A percentile compares a stretch with the other conserved stretches of the same genome.
Evolutionary conservation across 2,888 invertebrate species (phyloP).

Genomic region (Platycnemis pennipes): DNA sequence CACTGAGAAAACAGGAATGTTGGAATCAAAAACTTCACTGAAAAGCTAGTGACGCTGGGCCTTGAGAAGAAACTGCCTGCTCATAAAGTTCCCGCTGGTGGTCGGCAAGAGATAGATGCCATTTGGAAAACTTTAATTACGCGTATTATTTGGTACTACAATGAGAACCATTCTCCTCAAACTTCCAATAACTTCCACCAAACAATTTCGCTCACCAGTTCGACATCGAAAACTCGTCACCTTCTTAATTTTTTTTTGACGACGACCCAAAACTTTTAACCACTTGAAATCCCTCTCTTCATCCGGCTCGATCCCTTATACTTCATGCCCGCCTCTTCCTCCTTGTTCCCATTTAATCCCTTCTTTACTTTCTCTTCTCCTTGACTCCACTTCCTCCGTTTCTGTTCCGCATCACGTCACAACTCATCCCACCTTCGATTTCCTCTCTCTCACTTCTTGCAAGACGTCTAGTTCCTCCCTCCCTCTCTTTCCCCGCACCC

Average conservation of each 20-base stretch:
- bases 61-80: neutral
- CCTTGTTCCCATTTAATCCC: neutral
- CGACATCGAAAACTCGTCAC: neutral
- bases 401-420: neutral
- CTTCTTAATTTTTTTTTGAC: neutral
- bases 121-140: neutral
- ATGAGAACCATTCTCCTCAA: conserved; percentile 2
- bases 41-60: neutral
- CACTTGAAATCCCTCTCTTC: neutral
- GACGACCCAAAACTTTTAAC: neutral
- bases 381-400: neutral
- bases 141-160: conserved; percentile 2
- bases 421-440: neutral
- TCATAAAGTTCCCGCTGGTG: neutral
- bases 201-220: neutral
- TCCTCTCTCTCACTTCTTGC: conserved; percentile 5
- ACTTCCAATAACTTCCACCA: neutral
- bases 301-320: neutral
- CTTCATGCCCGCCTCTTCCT: too few species aligned
- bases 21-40: neutral
- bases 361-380: neutral
- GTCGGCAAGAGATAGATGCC: neutral
- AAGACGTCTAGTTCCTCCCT: conserved; percentile 12
- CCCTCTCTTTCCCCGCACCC: neutral
- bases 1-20: neutral